These are phyloP conservation scores for Gymnocheta viridis DNA, from an alignment of 2,888 invertebrate genomes.

Conservation along the genomic window DNA sequence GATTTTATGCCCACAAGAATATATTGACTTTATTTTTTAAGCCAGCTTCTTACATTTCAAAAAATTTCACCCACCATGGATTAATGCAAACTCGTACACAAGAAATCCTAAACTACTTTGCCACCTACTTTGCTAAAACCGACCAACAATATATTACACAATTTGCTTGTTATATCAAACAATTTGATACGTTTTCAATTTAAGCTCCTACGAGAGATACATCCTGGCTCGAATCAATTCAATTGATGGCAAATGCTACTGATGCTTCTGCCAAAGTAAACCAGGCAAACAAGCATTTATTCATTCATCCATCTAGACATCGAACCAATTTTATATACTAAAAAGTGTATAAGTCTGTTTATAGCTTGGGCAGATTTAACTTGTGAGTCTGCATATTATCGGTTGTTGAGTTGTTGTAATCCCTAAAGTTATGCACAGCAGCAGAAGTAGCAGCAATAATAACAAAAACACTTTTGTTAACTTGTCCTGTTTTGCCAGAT, in stretches of 20 bases:
- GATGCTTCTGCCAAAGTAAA: constrained; percentile 19
- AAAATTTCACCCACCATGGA: neutral
- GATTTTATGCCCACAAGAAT: no score
- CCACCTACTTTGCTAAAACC: constrained; percentile 11
- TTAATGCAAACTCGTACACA: constrained; percentile 6
- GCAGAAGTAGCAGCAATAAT: constrained; percentile 17
- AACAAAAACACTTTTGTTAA: constrained; percentile 54
- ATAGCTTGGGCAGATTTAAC: constrained; percentile 52
- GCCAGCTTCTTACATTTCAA: neutral
- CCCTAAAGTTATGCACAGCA: constrained; percentile 70
- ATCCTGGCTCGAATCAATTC: constrained; percentile 14
- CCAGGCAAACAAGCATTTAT: constrained; percentile 3
- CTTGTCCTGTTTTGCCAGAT: constrained; percentile 61
- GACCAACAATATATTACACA: constrained; percentile 24
- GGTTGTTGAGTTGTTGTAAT: constrained; percentile 70
- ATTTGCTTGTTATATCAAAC: constrained; percentile 35
- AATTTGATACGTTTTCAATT: constrained; percentile 51
- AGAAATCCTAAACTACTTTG: neutral
- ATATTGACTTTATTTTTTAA: neutral
- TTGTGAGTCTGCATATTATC: constrained; percentile 68
- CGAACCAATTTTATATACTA: constrained; percentile 10
- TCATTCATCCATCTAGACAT: neutral
- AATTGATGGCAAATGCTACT: constrained; percentile 39
- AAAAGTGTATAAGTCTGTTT: constrained; percentile 41
- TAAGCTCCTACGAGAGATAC: constrained; percentile 39